Base-by-base conservation (phyloP, 2,888 invertebrate genomes). In the Sphecodes monilicornis region DNA sequence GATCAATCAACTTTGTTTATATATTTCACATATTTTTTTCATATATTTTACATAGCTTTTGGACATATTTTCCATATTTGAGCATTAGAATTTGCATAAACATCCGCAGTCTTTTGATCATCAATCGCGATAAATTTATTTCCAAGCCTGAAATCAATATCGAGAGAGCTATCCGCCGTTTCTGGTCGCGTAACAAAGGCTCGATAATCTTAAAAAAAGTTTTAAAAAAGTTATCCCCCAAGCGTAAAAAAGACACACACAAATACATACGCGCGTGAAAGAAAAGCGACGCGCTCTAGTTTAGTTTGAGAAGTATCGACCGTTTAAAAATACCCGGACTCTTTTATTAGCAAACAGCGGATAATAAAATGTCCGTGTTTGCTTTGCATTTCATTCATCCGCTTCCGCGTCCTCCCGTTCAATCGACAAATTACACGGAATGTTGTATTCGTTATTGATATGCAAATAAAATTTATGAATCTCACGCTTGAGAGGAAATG, bases 391-490 rank as follows among this genome's bases (percentile, higher is more conserved):
- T 36, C 18, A 11, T 26, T 39, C 29, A 29, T n/a, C 43, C 13
- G 22, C 6, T 1, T 22, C 16, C 64, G 26, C 22, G 43, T 43
- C 22, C 50, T 10, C 36, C 2, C 64, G 16, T 64, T 82, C 76
- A 82, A 82, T 82, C 76, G 76, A 66, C 54, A 64, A 68, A 68
- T 82, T 71, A 68, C 43, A 46, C 29, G 70, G 70, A 70, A 82
- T 64, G 43, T 13, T 43, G 66, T 81, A 73, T 73, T 43, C 43
- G 32, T 73, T 64, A 43, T 77, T 41, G 43, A 22, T 29, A 43
- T 43, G 77, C 36, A 70, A 83, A 84, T 82, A 26, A 82, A 82
- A 74, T 83, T 46, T 50, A 54, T 66, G 60, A 13, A 36, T 74
- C 46, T 69, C 36, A 5, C 18, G 26, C 39, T n/a, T 46, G 16